Base-by-base conservation (phyloP, 2,113 vertebrate genomes). In the Ahaetulla prasina region DNA sequence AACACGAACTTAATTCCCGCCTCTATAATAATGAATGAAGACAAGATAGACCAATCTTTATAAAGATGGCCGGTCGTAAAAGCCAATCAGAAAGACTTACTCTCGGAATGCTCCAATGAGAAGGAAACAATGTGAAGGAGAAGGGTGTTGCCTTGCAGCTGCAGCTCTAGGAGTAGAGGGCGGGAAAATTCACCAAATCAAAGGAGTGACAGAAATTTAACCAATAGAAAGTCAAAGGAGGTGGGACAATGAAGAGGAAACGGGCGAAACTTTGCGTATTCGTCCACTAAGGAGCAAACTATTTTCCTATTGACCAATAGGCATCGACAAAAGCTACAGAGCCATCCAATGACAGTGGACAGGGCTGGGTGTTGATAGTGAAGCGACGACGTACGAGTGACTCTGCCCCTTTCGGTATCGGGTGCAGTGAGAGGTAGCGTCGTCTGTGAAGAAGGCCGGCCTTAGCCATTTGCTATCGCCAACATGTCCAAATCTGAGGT, bases 401-500 rank as follows among this genome's bases (percentile, higher is more conserved):
- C 85, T 55, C 89, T 85, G 49, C 74, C 95, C 91, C 94, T 96
- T 97, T 97, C 93, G 95, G 93, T 80, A 1, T 87, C 95, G 90
- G 93, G 93, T 55, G 80, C 55, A 85, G 68, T 18, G 57, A 4
- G 96, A 92, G 95, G 92, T 1, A 94, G 91, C 92, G 95, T 96
- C 96, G 92, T 74, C 45, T 23, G 53, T 7, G 0, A 30, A 53
- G 35, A 55, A 53, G 53, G n/a, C 16, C 3, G 91, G 91, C 74
- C 25, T 85, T 35, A 23, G 0, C 30, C 54, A 45, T 25, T 9
- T 45, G 16, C 9, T 0, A 5, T 50, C 8, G 49, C 91, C 94
- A 45, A 89, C 94, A 97, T 97, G 97, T 96, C 96, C 2, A 97
- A 97, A 89, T 97, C 96, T 9, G 96, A 97, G 97, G 97, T 97